A percentile compares a stretch with the other conserved stretches of the same genome.
These are phyloP conservation scores for Cordilura impudica DNA, from an alignment of 2,888 invertebrate genomes.

Conservation along the genomic window DNA sequence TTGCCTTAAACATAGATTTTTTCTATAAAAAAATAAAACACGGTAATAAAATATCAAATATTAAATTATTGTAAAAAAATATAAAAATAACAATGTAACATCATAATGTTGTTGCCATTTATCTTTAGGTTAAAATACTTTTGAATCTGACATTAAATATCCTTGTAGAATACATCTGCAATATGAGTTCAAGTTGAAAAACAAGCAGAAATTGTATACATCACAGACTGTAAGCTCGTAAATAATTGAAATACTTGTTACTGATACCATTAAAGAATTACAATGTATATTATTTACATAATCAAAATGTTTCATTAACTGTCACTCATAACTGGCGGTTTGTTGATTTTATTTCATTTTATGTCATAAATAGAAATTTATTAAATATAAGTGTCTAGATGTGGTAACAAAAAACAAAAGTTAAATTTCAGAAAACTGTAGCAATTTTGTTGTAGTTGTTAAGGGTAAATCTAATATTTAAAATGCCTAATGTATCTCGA, in stretches of 20 bases:
- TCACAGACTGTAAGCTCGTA: neutral
- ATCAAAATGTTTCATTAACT: neutral
- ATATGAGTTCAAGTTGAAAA: conserved; percentile 1
- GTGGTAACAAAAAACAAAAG: too few relatives aligned
- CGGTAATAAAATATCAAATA: too few relatives aligned
- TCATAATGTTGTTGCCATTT: neutral
- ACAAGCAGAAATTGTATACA: neutral
- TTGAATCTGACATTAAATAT: conserved; percentile 33
- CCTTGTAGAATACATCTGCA: conserved; percentile 29
- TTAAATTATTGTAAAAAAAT: too few relatives aligned
- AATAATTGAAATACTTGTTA: conserved; percentile 12
- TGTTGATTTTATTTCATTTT: neutral
- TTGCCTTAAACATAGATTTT: too few relatives aligned
- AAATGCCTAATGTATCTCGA: too few relatives aligned
- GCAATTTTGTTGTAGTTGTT: too few relatives aligned
- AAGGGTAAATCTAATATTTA: too few relatives aligned
- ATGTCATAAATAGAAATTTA: neutral
- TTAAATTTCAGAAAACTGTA: too few relatives aligned
- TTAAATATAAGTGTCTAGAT: neutral
- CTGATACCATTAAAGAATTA: conserved; percentile 17
- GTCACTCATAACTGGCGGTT: neutral
- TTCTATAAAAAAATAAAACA: too few relatives aligned
- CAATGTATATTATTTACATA: neutral
- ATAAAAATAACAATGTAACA: neutral
- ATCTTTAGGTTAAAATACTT: neutral